Base-by-base conservation (phyloP, 2,888 invertebrate species). In the Apocheima hispidaria region DNA sequence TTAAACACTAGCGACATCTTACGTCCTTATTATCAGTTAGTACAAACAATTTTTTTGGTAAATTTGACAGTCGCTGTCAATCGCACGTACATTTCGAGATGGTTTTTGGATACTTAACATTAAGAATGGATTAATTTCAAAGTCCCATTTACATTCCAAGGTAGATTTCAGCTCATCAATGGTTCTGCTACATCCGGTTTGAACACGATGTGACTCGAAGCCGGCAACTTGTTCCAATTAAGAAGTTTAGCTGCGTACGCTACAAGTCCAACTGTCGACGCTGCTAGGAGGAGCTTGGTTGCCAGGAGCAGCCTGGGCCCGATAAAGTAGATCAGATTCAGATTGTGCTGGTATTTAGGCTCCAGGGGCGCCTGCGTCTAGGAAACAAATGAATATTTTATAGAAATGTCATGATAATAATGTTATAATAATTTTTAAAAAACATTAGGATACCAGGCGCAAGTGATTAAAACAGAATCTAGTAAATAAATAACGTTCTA, bases 331-430 rank as follows among this genome's bases (percentile, higher is more conserved):
- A 85, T 50, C 7, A 73, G 1, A 50, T 63, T 72, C 7, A 83
- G 40, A 0, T 44, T 50, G 0, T 44, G 5, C 16, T 77, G 69
- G 0, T 63, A 59, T 1, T 77, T 67, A 1, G 79, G 74, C 4
- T 60, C 50, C n/a, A 85, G 18, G 14, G 68, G 73, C 7, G 82
- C 81, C 52, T 85, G 83, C 1, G 65, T 61, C 87, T 87, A 74
- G 1, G 78, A 82, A 59, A 36, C 23, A 48, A 20, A 14, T 4
- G 10, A 9, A 40, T 1, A 21, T 56, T 46, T 18, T 38, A 36
- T 1, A 16, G 38, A 18, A 1, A n/a, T 7, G 9, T 7, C 23
- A 23, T 6, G 23, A 30, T 30, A 30, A 6, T 9, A 10, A 12
- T 3, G 5, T 2, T 12, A 33, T 10, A 33, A 33, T 7, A 5